Evolutionary conservation across 1,140 invertebrate genomes (phyloP).

Genomic region (Drosophila lini): DNA sequence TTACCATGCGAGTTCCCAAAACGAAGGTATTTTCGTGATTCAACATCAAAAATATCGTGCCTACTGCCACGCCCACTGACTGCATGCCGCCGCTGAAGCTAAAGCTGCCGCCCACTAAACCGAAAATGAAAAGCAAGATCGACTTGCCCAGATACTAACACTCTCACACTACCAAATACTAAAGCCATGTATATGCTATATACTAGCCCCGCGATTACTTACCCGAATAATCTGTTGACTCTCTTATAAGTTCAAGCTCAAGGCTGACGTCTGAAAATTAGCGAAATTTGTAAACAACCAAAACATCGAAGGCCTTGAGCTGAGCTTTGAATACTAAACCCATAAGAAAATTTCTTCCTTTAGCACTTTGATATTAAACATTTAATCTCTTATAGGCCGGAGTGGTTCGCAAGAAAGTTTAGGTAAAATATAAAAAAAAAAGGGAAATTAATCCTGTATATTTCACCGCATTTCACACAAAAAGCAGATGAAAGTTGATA

Average conservation of each 20-base stretch:
- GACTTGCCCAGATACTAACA: slow-evolving; percentile 42
- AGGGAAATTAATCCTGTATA: neutral
- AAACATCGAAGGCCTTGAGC: slow-evolving; percentile 16
- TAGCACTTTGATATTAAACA: slow-evolving; percentile 63
- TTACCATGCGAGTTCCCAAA: slow-evolving; percentile 65
- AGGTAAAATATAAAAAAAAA: slow-evolving; percentile 60
- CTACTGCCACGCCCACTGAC: slow-evolving; percentile 55
- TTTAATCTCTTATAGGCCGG: slow-evolving; percentile 70
- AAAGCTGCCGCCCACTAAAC: slow-evolving; percentile 53
- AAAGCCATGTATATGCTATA: slow-evolving; percentile 12
- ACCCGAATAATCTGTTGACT: slow-evolving; percentile 32
- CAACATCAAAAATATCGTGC: slow-evolving; percentile 33
- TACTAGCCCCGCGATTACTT: slow-evolving; percentile 2
- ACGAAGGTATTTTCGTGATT: slow-evolving; percentile 79
- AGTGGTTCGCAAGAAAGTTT: slow-evolving; percentile 51
- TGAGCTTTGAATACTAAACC: slow-evolving; percentile 44
- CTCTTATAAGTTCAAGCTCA: slow-evolving; percentile 55
- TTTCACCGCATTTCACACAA: slow-evolving; percentile 21
- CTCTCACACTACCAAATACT: slow-evolving; percentile 3
- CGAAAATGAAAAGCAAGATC: slow-evolving; percentile 20
- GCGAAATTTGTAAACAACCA: slow-evolving; percentile 40
- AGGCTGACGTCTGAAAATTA: slow-evolving; percentile 43
- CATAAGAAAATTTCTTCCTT: slow-evolving; percentile 3
- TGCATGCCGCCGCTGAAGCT: slow-evolving; percentile 53
- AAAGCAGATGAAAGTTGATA: slow-evolving; percentile 6